These are phyloP conservation scores for Penaeus monodon DNA, from an alignment of 2,888 invertebrate species.

Conservation along the genomic window DNA sequence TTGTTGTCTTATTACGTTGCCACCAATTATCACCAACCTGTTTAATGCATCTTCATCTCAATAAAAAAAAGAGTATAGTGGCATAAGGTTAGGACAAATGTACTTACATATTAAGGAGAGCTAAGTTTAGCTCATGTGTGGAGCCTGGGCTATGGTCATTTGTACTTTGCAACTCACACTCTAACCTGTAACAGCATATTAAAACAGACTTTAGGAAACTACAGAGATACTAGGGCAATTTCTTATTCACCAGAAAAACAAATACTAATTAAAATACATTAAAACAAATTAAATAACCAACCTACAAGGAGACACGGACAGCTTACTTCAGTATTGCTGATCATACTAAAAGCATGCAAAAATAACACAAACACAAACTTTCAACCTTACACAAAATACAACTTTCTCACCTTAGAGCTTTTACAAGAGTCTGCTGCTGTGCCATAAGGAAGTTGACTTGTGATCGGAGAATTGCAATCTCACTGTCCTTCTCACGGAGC, in stretches of 20 bases:
- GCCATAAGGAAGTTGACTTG: slow-evolving; percentile 51
- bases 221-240: no score
- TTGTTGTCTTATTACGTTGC: no score
- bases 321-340: no score
- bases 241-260: no score
- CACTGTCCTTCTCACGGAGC: slow-evolving; percentile 50
- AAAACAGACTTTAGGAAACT: background rate
- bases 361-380: no score
- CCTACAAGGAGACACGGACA: no score
- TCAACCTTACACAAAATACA: background rate
- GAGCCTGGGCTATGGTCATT: slow-evolving; percentile 28
- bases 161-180: slow-evolving; percentile 42
- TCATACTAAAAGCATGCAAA: no score
- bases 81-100: background rate
- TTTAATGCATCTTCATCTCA: no score
- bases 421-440: slow-evolving; percentile 54
- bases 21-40: no score
- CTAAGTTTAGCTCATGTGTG: slow-evolving; percentile 53
- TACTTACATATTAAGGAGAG: slow-evolving; percentile 55
- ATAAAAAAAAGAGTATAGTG: no score
- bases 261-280: no score
- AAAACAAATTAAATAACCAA: no score
- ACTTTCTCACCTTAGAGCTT: slow-evolving; percentile 45
- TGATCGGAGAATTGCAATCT: slow-evolving; percentile 43
- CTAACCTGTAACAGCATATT: slow-evolving; percentile 34